Conservation (phyloP, 2,888 invertebrate species). For the Rhagium mordax region DNA sequence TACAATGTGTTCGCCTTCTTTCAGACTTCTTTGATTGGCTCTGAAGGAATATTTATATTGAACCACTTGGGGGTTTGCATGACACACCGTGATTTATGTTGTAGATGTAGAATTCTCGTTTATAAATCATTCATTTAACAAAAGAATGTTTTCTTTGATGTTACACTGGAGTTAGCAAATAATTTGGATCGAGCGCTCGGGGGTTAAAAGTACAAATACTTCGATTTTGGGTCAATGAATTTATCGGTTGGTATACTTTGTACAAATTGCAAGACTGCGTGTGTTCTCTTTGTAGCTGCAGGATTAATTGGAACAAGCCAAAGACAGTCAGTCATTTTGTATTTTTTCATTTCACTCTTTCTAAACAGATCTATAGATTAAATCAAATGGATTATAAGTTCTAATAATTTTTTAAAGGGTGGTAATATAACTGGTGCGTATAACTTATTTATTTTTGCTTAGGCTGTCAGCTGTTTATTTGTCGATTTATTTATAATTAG, state of each 20-base stretch:
- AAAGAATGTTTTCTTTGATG: slow-evolving; percentile 53
- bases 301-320: slow-evolving; percentile 3
- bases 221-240: slow-evolving; percentile 29
- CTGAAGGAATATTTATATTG: slow-evolving; percentile 44
- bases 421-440: no score
- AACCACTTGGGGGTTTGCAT: slow-evolving; percentile 44
- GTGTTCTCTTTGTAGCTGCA: slow-evolving; percentile 11
- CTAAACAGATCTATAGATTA: no score
- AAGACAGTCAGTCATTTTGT: not conserved
- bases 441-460: no score
- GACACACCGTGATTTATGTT: slow-evolving; percentile 55
- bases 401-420: no score
- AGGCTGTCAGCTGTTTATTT: no score
- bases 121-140: slow-evolving; percentile 54
- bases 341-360: not conserved
- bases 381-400: no score
- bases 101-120: slow-evolving; percentile 48
- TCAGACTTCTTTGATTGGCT: slow-evolving; percentile 44
- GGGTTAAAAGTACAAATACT: slow-evolving; percentile 34
- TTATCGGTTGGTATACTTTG: slow-evolving; percentile 7
- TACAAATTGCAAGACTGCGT: slow-evolving; percentile 7
- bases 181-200: slow-evolving; percentile 32
- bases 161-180: slow-evolving; percentile 37
- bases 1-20: slow-evolving; percentile 43
- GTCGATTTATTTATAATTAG: no score